Evolutionary conservation across 2,888 invertebrate species (phyloP), one percentile per base, ranked within the genome.

Genomic region (Halictus ligatus): DNA sequence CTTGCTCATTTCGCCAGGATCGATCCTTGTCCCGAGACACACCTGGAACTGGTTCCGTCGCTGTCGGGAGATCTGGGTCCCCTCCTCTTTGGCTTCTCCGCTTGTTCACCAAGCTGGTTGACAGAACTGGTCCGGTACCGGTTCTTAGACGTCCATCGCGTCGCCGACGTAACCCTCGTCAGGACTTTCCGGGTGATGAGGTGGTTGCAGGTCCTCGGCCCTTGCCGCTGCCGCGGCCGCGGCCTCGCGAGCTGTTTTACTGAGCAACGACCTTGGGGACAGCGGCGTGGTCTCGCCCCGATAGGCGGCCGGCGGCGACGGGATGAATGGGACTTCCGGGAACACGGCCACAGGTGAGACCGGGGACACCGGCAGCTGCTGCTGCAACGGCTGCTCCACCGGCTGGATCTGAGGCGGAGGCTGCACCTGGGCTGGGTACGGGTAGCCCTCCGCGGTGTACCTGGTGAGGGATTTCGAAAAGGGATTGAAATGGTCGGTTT

Each of bases 101-200:
- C 25, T n/a, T 60, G 13, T 43, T 71, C n/a, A 29, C 21, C 54
- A n/a, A n/a, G n/a, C n/a, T 10, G 54, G 21, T n/a, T 54, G 21
- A 54, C 54, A n/a, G n/a, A 29, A 29, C 60, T 64, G 25, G 25
- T 29, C 60, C n/a, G 25, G 25, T 64, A 15, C 15, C 6, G 29
- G 35, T 64, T 29, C 85, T 94, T 93, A 95, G 73, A 95, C 94
- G 83, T 95, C 94, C 94, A 95, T 94, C 13, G 94, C 96, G 91
- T 98, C 98, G 64, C 98, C 98, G 80, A 98, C 98, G 95, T 98
- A 98, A 29, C 98, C 98, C 95, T 98, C 98, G 94, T 98, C 98
- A 60, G 98, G 98, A 95, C 98, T 98, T 93, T 98, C 98, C 29
- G 97, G 97, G 78, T 95, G 94, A 85, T 94, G 94, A 60, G 94